Conservation (phyloP, 2,888 invertebrate species). For the Phyllotreta cruciferae region DNA sequence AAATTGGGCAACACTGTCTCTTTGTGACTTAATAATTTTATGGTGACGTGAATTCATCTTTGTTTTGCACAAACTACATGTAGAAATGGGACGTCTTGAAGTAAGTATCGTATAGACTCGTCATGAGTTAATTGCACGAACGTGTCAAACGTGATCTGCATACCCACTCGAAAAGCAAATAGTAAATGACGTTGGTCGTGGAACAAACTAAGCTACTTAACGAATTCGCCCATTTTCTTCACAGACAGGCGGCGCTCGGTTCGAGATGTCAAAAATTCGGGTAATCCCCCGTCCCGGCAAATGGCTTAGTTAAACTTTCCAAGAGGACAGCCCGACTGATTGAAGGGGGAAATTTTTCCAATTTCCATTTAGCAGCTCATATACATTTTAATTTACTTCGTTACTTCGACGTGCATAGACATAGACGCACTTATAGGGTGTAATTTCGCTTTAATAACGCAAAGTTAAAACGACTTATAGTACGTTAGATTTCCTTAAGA, state of each 20-base stretch:
- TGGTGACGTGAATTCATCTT: too few relatives aligned
- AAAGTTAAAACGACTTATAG: too few relatives aligned
- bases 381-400: conserved; percentile 1
- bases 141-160: conserved; percentile 58
- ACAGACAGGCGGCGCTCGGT: conserved; percentile 6
- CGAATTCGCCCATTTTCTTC: conserved; percentile 29
- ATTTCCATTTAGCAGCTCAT: neutral
- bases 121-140: conserved; percentile 54
- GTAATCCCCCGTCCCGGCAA: conserved; percentile 15
- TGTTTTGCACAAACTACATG: too few relatives aligned
- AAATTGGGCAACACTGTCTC: too few relatives aligned
- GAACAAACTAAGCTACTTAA: conserved; percentile 54
- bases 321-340: conserved; percentile 15
- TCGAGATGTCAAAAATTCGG: conserved; percentile 12
- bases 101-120: conserved; percentile 31
- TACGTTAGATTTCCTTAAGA: too few relatives aligned
- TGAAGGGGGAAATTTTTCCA: conserved; percentile 9
- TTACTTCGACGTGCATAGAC: neutral
- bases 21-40: too few relatives aligned
- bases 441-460: too few relatives aligned
- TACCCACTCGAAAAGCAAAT: conserved; percentile 44
- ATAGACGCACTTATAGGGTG: too few relatives aligned
- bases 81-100: too few relatives aligned
- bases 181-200: conserved; percentile 35
- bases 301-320: conserved; percentile 23